These are phyloP conservation scores for Bradypodion ventrale DNA, from an alignment of 2,797 vertebrate species.

Conservation along the genomic window DNA sequence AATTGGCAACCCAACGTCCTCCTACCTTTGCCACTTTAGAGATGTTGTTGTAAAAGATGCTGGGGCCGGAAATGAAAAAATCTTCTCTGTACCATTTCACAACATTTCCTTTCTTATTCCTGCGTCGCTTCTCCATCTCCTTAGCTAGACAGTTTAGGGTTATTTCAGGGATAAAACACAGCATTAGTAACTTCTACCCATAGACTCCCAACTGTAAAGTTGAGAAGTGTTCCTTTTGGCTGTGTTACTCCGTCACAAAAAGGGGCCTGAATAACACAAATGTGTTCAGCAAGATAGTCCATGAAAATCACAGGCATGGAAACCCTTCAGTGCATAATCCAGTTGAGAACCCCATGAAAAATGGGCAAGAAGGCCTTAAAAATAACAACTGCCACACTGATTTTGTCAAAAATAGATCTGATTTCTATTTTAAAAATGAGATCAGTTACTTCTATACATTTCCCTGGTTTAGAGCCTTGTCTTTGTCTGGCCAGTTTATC, in stretches of 20 bases:
- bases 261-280: background rate
- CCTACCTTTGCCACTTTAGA: constrained; percentile 11
- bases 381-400: too few relatives aligned
- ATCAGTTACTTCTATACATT: too few relatives aligned
- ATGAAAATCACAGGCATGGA: too few relatives aligned
- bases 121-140: background rate
- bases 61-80: background rate
- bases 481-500: too few relatives aligned
- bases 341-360: background rate
- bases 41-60: background rate
- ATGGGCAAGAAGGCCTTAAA: too few relatives aligned
- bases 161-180: background rate
- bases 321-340: background rate
- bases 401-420: too few relatives aligned
- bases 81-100: constrained; percentile 17
- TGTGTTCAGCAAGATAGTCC: background rate
- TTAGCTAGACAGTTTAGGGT: background rate
- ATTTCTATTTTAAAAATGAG: too few relatives aligned
- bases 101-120: constrained; percentile 3
- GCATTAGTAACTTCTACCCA: background rate
- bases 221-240: background rate
- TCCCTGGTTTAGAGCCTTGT: too few relatives aligned
- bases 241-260: background rate
- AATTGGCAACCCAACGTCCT: background rate
- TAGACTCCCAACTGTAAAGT: fast-evolving